These are phyloP conservation scores for Aplidium turbinatum DNA, from an alignment of 23 tunicate genomes.

Conservation along the genomic window DNA sequence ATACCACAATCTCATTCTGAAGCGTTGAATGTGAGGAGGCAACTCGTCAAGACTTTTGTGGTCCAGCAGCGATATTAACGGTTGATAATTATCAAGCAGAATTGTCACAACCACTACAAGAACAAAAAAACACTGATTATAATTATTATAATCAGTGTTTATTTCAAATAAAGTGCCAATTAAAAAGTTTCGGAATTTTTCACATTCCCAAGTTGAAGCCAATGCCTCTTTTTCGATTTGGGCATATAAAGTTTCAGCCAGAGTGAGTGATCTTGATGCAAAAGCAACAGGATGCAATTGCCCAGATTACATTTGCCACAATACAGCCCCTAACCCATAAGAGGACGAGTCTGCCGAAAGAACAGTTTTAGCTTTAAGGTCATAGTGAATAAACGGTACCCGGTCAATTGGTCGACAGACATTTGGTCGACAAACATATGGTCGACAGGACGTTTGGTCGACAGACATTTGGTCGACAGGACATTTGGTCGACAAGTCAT, in stretches of 20 bases:
- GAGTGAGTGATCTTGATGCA: constrained; percentile 21
- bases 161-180: constrained; percentile 9
- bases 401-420: not conserved
- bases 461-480: too few relatives aligned
- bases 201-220: constrained; percentile 15
- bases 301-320: not conserved
- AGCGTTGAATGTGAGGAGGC: constrained; percentile 4
- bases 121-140: too few relatives aligned
- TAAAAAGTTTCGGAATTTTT: not conserved
- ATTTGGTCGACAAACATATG: too few relatives aligned
- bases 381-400: constrained; percentile 13
- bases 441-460: too few relatives aligned
- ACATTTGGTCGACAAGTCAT: too few relatives aligned
- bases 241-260: constrained; percentile 22
- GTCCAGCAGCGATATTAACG: constrained; percentile 12
- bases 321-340: constrained; percentile 32
- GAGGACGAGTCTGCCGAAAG: constrained; percentile 34
- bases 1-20: constrained; percentile 28
- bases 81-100: too few relatives aligned
- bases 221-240: constrained; percentile 29
- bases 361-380: not conserved
- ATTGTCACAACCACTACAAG: too few relatives aligned
- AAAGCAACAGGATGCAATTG: constrained; percentile 19
- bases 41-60: constrained; percentile 16
- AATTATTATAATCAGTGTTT: constrained; percentile 48